Conservation (phyloP, 2,113 vertebrate species). For the Chitala chitala region DNA sequence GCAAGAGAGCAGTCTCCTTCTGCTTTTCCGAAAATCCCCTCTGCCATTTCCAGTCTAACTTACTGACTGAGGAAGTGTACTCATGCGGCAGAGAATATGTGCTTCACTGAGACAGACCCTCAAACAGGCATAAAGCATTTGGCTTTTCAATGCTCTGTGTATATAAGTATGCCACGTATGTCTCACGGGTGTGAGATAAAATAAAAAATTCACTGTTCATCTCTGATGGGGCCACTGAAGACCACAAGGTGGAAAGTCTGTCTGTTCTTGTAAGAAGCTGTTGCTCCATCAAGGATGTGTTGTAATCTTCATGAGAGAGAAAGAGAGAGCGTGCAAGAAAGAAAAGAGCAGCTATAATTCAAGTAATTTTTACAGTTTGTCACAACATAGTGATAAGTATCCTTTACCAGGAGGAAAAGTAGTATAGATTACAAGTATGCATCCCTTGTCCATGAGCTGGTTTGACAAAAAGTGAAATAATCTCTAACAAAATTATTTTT, state of each 20-base stretch:
- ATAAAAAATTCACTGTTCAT: neutral
- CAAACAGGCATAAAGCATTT: neutral
- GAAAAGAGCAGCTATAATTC: too few relatives aligned
- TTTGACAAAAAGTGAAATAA: neutral
- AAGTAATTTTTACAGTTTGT: slow-evolving; percentile 14
- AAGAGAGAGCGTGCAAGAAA: neutral
- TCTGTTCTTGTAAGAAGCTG: slow-evolving; percentile 5
- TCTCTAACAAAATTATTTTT: too few relatives aligned
- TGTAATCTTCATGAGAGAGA: slow-evolving; percentile 9
- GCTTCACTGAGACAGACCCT: neutral
- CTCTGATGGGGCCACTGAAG: neutral
- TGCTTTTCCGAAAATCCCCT: slow-evolving; percentile 25
- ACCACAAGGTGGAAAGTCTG: neutral
- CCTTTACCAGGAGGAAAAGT: neutral
- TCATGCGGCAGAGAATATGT: neutral
- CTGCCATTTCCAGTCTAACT: neutral
- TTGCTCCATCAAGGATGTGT: slow-evolving; percentile 25
- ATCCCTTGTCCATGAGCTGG: neutral
- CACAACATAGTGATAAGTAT: neutral
- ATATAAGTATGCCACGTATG: neutral
- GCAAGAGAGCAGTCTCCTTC: slow-evolving; percentile 37
- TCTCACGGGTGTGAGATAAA: neutral
- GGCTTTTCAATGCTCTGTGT: neutral
- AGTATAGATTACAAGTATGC: neutral
- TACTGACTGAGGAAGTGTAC: neutral